These are phyloP conservation scores for Tenthredo notha DNA, from an alignment of 2,888 invertebrate species.

Conservation along the genomic window DNA sequence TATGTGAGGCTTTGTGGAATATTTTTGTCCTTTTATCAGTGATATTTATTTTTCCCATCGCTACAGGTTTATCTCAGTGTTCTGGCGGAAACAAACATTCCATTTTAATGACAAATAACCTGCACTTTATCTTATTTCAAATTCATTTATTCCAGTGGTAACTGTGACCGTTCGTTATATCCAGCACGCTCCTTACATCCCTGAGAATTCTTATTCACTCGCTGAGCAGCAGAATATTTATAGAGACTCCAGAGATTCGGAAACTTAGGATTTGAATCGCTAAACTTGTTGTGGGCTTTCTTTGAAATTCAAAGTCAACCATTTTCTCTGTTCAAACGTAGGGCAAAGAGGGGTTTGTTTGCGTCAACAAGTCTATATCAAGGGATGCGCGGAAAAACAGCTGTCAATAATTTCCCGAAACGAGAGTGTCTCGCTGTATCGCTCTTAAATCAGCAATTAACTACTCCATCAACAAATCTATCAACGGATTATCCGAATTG, in stretches of 20 bases:
- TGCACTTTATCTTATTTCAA: conserved; percentile 37
- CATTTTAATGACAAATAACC: conserved; percentile 41
- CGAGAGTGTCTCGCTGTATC: not conserved
- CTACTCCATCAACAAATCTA: not conserved
- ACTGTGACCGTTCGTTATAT: conserved; percentile 27
- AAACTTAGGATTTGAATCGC: conserved; percentile 22
- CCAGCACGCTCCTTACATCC: conserved; percentile 8
- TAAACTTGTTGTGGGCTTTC: conserved; percentile 21
- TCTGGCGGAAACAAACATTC: conserved; percentile 28
- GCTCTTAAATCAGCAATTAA: not conserved
- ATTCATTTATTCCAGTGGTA: conserved; percentile 47
- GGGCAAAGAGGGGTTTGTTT: not conserved
- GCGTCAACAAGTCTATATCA: not conserved
- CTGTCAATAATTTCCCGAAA: not conserved
- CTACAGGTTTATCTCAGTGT: not conserved
- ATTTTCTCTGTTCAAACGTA: not conserved
- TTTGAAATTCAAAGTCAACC: not conserved
- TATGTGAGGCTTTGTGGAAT: not conserved
- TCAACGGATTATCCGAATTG: not conserved
- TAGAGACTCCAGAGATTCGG: not conserved
- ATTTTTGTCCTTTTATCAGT: not conserved
- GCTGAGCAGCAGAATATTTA: conserved; percentile 17
- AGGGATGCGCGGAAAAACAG: not conserved
- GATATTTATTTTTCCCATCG: conserved; percentile 10
- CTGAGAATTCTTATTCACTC: conserved; percentile 12